A percentile compares a stretch with the other conserved stretches of the same genome.
Evolutionary conservation across 2,797 vertebrate species (phyloP).

Genomic region (Syngnathus rostellatus): DNA sequence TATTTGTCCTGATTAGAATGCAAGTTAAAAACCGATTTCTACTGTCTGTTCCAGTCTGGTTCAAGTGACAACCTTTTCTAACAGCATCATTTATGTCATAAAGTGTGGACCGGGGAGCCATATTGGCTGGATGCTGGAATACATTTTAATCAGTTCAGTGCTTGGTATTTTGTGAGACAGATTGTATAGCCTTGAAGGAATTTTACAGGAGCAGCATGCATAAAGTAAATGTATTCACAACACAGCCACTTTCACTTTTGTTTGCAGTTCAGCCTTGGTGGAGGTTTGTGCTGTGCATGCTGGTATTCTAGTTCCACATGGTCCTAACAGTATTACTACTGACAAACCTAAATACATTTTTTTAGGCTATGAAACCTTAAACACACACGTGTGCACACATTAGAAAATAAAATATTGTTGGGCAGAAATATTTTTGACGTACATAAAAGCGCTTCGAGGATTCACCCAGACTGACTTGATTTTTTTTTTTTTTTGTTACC

Average conservation of each 20-base stretch:
- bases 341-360: background rate
- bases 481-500: conserved; percentile 24
- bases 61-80: background rate
- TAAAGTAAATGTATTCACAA: background rate
- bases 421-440: background rate
- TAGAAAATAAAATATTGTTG: background rate
- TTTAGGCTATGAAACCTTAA: background rate
- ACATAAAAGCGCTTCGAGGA: background rate
- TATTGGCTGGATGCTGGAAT: background rate
- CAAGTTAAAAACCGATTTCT: too few species aligned
- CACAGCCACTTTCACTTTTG: background rate
- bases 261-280: background rate
- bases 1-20: too few species aligned
- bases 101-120: background rate
- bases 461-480: conserved; percentile 10
- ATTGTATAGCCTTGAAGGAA: background rate
- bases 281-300: background rate
- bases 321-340: background rate
- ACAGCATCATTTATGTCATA: background rate
- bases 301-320: background rate
- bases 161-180: background rate
- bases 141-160: background rate
- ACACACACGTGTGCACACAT: too few species aligned
- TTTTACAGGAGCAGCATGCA: background rate
- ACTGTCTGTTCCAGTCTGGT: background rate